phyloP scores from a whole-genome alignment of 2,888 invertebrate species.

The Agriotes lineatus region DNA sequence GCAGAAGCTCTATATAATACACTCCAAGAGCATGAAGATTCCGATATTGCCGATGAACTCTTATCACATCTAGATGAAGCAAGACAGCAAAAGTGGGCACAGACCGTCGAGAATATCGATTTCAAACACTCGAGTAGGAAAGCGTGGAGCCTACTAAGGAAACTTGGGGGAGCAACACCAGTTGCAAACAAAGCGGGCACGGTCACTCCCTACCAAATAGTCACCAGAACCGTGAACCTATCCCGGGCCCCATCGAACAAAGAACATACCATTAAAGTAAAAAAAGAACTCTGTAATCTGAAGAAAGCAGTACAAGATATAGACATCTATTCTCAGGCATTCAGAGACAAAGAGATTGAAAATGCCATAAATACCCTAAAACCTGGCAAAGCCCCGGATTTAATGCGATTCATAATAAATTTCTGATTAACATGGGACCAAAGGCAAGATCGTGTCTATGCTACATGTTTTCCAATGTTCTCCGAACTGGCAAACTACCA shows the following conservation, averaged over 20 bases:
- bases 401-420: slow-evolving; percentile 1
- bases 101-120: neutral
- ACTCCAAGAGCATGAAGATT: neutral
- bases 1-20: slow-evolving; percentile 35
- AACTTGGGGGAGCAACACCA: slow-evolving; percentile 19
- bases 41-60: neutral
- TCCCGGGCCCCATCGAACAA: neutral
- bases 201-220: neutral
- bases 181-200: neutral
- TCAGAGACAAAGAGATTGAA: neutral
- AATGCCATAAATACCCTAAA: neutral
- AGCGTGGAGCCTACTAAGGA: slow-evolving; percentile 26
- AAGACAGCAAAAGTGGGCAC: neutral
- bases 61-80: neutral
- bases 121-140: slow-evolving; percentile 32
- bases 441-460: neutral
- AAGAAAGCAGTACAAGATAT: neutral
- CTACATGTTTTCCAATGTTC: neutral
- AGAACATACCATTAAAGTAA: slow-evolving; percentile 2
- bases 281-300: slow-evolving; percentile 15
- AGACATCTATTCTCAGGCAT: neutral
- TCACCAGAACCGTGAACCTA: neutral
- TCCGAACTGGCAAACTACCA: slow-evolving; percentile 8
- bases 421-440: neutral
- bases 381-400: slow-evolving; percentile 2